Evolutionary conservation across 2,797 vertebrate genomes (phyloP).

Genomic region (Pseudomugil gertrudae): DNA sequence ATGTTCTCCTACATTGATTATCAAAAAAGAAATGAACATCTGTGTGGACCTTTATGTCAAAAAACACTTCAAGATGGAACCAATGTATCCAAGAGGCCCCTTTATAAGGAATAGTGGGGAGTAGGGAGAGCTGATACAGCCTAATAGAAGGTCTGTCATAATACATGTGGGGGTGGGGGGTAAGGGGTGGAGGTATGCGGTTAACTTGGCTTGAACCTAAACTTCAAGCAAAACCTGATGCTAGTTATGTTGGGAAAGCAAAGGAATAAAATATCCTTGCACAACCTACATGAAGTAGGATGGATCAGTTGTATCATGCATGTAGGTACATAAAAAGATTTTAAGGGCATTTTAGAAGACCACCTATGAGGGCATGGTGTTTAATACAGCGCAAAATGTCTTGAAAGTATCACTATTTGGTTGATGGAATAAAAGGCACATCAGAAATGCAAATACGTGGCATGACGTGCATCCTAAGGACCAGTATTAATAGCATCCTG

Average conservation of each 20-base stretch:
- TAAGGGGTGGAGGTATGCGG: not conserved
- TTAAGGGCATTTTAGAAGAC: conserved; percentile 27
- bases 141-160: conserved; percentile 51
- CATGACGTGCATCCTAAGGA: conserved; percentile 54
- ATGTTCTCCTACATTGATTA: conserved; percentile 38
- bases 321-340: conserved; percentile 20
- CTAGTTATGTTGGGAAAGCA: conserved; percentile 32
- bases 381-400: conserved; percentile 51
- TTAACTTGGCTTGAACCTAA: conserved; percentile 48
- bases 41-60: conserved; percentile 44
- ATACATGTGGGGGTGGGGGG: conserved; percentile 15
- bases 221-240: conserved; percentile 58
- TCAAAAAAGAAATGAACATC: conserved; percentile 59
- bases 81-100: conserved; percentile 50
- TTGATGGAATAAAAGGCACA: conserved; percentile 45
- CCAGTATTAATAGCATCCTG: conserved; percentile 66
- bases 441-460: conserved; percentile 57
- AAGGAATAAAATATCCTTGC: conserved; percentile 16
- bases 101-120: conserved; percentile 1
- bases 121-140: conserved; percentile 31
- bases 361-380: conserved; percentile 43
- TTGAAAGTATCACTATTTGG: conserved; percentile 57
- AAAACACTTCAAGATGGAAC: conserved; percentile 60
- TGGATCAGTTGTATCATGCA: conserved; percentile 11
- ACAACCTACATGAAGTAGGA: conserved; percentile 44